A percentile compares a stretch with the other conserved stretches of the same genome.
Conservation (phyloP, 2,113 vertebrate species). For the Phalacrocorax pelagicus region DNA sequence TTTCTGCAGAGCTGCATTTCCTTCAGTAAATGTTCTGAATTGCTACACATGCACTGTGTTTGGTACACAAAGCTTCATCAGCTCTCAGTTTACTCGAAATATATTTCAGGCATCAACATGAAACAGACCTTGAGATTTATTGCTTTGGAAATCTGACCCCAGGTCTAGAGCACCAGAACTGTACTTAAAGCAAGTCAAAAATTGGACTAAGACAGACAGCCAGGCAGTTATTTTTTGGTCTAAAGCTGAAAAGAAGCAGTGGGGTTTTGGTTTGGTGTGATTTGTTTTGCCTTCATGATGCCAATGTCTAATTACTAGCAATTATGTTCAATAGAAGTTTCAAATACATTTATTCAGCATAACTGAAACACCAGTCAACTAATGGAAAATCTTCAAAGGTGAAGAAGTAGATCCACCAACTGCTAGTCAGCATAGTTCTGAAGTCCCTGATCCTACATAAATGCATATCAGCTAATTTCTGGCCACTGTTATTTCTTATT, state of each 20-base stretch:
- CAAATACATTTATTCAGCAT: neutral
- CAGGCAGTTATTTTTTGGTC: neutral
- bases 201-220: neutral
- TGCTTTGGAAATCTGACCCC: conserved; percentile 64
- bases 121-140: conserved; percentile 69
- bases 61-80: conserved; percentile 54
- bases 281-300: neutral
- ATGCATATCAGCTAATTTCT: neutral
- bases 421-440: neutral
- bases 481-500: neutral
- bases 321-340: neutral
- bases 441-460: neutral
- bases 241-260: neutral
- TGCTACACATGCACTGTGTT: conserved; percentile 31
- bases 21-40: conserved; percentile 50
- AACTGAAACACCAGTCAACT: neutral
- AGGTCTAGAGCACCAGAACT: conserved; percentile 41
- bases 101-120: conserved; percentile 67
- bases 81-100: conserved; percentile 64
- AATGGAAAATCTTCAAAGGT: neutral
- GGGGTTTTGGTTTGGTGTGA: neutral
- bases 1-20: conserved; percentile 16
- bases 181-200: conserved; percentile 44
- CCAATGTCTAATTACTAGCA: conserved; percentile 9
- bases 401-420: neutral